Evolutionary conservation across 2,113 vertebrate genomes (phyloP), one percentile per base, ranked within the genome.

Genomic region (Psophia crepitans): DNA sequence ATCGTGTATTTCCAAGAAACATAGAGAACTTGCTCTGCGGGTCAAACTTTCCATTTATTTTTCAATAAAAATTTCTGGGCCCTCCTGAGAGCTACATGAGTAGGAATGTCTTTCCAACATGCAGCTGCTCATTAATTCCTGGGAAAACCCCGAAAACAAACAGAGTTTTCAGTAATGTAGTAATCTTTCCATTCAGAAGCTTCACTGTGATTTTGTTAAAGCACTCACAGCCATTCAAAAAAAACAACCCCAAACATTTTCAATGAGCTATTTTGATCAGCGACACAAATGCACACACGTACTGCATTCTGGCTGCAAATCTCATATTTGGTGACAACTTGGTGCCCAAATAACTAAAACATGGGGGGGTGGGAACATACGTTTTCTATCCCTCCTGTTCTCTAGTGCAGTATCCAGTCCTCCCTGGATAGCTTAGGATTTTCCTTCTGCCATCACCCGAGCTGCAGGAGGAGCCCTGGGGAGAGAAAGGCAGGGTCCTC

Each of bases 1-100:
- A 89, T 91, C 56, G 68, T 33, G 8, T 81, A 21, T 82, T 94
- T 91, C 89, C 95, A 95, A 95, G 87, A 95, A 84, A 81, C 56
- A 87, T 1, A 57, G 33, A 74, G 65, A 92, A 82, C 39, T 87
- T 35, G 13, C 14, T 95, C 7, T 39, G 14, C 48, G 27, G 43
- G 11, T 91, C 73, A 96, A 18, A 35, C 87, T 96, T 96, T 90
- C 93, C 94, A 89, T 74, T 89, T 95, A 81, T 58, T 81, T 84
- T 93, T 91, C 91, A 79, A 12, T 84, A 84, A 92, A 81, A 26
- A 60, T 58, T 94, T 83, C 80, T 81, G 73, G 84, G 77, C 24
- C 14, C 22, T 93, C 87, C 69, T 5, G 16, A 73, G 84, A 78
- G 64, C 61, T 8, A 7, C 39, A 54, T 28, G 43, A 84, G 48